Base-by-base conservation (phyloP, 2,888 invertebrate genomes). In the Ophioninae sp. region DNA sequence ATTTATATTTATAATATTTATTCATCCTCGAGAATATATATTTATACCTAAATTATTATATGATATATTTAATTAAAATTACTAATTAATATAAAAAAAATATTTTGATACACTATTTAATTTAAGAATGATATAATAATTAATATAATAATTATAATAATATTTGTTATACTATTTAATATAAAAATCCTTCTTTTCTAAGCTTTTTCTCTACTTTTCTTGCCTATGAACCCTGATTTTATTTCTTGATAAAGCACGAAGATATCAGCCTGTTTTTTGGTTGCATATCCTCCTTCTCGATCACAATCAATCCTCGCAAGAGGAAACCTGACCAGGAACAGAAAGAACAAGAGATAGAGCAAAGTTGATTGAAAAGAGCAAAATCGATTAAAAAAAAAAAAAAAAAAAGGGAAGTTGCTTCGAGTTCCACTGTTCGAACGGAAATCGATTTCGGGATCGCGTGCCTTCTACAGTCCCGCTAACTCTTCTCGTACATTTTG, bases 381-480 rank as follows among this genome's bases (percentile, higher is more conserved):
- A 85, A 22, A 79, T 84, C 83, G 72, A 85, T 85, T 87, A 87
- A 88, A 81, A 86, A 89, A 90, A 87, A 87, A 88, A 81, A 86
- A 89, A 90, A 87, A 87, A 85, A 44, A 58, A 13, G 44, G 67
- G 41, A n/a, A n/a, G 44, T 22, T 37, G 86, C 30, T 1, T 88
- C 85, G 82, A 86, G 83, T 39, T 51, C 44, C 69, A 73, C 78
- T 61, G 86, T 88, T 87, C 86, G 88, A 90, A 88, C 84, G 87
- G 87, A 91, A 90, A 91, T 91, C 91, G 90, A 88, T 89, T 87
- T 85, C 87, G 85, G 85, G 84, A 85, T 83, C 84, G 87, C 86
- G 85, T 88, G 90, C 89, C 88, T 78, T 73, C 77, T 71, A 20
- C 17, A 56, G 37, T 23, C 41, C 41, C n/a, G 63, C 39, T 64